phyloP scores from a whole-genome alignment of 2,797 vertebrate species.

The Chrysocyon brachyurus region DNA sequence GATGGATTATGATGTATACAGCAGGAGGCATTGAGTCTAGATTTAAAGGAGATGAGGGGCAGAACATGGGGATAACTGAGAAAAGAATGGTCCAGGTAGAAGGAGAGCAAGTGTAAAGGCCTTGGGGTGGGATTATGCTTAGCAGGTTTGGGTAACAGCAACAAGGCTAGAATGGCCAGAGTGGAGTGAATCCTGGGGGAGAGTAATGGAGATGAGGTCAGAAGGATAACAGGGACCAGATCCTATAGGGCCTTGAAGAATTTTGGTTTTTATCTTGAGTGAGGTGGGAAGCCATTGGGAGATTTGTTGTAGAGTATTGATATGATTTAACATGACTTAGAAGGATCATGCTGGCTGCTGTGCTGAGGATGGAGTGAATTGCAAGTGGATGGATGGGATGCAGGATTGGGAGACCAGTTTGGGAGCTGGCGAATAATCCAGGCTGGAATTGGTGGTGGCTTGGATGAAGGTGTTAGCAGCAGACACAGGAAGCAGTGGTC shows the following conservation, averaged over 20 bases:
- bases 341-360: background rate
- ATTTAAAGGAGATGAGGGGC: background rate
- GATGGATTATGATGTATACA: background rate
- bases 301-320: background rate
- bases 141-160: background rate
- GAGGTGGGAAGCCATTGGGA: background rate
- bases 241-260: background rate
- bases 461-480: background rate
- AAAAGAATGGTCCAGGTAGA: background rate
- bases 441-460: background rate
- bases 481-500: background rate
- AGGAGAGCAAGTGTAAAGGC: background rate
- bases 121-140: background rate
- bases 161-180: background rate
- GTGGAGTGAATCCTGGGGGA: background rate
- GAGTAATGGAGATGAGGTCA: background rate
- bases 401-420: background rate
- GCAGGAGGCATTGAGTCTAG: background rate
- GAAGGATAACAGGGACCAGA: background rate
- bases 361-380: background rate
- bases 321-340: background rate
- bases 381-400: fast-evolving
- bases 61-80: background rate
- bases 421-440: background rate
- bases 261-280: background rate